Evolutionary conservation across 2,113 vertebrate genomes (phyloP), one percentile per base, ranked within the genome.

Genomic region (Triplophysa siluroides): DNA sequence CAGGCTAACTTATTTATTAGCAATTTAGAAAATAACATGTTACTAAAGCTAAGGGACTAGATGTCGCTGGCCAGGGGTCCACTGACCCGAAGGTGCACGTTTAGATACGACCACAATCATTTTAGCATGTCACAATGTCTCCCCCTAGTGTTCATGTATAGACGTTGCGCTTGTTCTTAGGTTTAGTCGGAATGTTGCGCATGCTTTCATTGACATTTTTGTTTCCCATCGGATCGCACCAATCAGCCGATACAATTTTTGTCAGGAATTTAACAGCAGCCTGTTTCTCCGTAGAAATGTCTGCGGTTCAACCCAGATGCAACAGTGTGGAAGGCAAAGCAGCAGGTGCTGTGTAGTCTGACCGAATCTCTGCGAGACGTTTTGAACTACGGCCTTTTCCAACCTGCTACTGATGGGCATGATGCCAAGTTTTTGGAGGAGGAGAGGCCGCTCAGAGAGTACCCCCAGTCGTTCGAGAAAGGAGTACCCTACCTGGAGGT

Each of bases 401-500:
- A 97, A 86, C 96, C 96, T 0, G 95, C 96, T 86, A 95, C 95
- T 0, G 95, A 96, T 0, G 96, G 96, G 78, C 93, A 96, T 0
- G 96, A 96, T 0, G 96, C 95, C 90, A 97, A 96, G 89, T 97
- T 97, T 87, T 90, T 98, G 88, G 95, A 98, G 85, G 96, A 97
- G 82, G 96, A 97, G 88, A 86, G 95, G 72, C 90, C 94, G 64
- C 94, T 97, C 60, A 87, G 93, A 16, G 96, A 97, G 67, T 97
- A 97, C 88, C 96, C 96, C 81, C 96, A 97, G 76, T 96, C 96
- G 87, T 96, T 97, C 58, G 96, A 96, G 90, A 96, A 96, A 87
- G 96, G 96, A 41, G 96, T 97, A 21, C 96, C 96, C 38, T 97
- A 97, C 90, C 89, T 97, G 85, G 96, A 97, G 96, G 95, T 96